These are phyloP conservation scores for Phrynosoma platyrhinos DNA, from an alignment of 2,113 vertebrate species.

Conservation along the genomic window DNA sequence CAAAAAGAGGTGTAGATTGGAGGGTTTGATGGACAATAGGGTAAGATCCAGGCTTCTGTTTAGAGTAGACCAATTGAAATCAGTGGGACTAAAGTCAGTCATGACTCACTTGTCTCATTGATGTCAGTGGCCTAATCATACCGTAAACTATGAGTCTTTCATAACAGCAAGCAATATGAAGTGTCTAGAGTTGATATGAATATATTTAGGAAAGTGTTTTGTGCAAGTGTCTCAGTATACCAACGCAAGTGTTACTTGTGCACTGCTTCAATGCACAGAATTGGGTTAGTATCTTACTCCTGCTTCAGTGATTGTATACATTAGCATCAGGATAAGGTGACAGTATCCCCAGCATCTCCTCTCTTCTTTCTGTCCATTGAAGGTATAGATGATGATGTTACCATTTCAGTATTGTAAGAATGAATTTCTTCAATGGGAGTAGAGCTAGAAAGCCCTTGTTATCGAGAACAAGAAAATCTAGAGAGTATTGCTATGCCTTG, in stretches of 20 bases:
- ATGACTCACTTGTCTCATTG: no score
- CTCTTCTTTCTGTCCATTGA: no score
- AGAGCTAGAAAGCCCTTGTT: background rate
- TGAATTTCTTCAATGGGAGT: background rate
- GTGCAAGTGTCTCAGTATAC: background rate
- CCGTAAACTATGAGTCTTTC: no score
- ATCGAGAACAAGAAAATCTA: background rate
- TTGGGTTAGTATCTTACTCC: background rate
- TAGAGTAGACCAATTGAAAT: no score
- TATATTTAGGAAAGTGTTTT: background rate
- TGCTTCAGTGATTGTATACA: background rate
- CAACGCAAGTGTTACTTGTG: no score
- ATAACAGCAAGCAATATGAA: background rate
- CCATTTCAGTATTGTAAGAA: background rate
- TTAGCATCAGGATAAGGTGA: no score
- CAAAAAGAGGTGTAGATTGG: no score
- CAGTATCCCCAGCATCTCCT: no score
- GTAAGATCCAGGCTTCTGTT: no score
- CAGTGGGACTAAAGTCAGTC: no score
- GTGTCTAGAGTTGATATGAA: background rate
- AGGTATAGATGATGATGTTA: no score
- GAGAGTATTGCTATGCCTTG: constrained; percentile 3
- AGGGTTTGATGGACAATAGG: background rate
- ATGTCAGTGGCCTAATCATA: no score
- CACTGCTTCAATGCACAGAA: background rate